These are phyloP conservation scores for Oeneis ivallda DNA, from an alignment of 2,888 invertebrate genomes.

Conservation along the genomic window DNA sequence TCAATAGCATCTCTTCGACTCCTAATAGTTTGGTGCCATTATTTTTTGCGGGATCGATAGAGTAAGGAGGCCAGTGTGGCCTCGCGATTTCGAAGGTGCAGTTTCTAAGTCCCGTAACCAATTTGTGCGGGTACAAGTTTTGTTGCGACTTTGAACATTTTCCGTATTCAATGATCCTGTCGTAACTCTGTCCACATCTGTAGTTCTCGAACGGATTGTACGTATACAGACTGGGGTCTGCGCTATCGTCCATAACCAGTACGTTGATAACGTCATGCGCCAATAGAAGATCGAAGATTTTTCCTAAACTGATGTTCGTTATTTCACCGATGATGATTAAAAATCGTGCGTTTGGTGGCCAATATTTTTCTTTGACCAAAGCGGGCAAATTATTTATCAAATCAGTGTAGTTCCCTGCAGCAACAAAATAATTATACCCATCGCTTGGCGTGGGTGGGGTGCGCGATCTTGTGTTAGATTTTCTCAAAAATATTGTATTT, in stretches of 20 bases:
- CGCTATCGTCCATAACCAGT: constrained; percentile 49
- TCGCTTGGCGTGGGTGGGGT: constrained; percentile 25
- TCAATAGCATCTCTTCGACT: constrained; percentile 46
- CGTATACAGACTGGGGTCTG: constrained; percentile 49
- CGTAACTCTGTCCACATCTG: constrained; percentile 59
- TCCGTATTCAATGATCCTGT: constrained; percentile 50
- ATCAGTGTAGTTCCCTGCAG: constrained; percentile 37
- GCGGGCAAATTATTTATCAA: constrained; percentile 40
- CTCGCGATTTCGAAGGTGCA: constrained; percentile 53
- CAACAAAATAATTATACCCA: constrained; percentile 51
- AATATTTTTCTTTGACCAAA: constrained; percentile 45
- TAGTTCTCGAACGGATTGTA: constrained; percentile 62
- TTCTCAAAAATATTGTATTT: constrained; percentile 21
- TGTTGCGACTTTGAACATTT: constrained; percentile 45
- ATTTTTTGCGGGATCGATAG: constrained; percentile 42
- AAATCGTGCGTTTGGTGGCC: constrained; percentile 55
- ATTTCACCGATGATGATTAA: constrained; percentile 48
- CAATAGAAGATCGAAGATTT: constrained; percentile 53
- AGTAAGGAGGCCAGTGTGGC: constrained; percentile 56
- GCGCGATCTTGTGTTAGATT: not conserved
- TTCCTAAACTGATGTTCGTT: constrained; percentile 35
- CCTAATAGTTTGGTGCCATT: constrained; percentile 30
- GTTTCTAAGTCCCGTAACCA: constrained; percentile 49
- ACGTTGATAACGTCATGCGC: constrained; percentile 47
- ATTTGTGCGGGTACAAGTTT: constrained; percentile 49